Evolutionary conservation across 2,113 vertebrate genomes (phyloP).

Genomic region (Chinchilla lanigera): DNA sequence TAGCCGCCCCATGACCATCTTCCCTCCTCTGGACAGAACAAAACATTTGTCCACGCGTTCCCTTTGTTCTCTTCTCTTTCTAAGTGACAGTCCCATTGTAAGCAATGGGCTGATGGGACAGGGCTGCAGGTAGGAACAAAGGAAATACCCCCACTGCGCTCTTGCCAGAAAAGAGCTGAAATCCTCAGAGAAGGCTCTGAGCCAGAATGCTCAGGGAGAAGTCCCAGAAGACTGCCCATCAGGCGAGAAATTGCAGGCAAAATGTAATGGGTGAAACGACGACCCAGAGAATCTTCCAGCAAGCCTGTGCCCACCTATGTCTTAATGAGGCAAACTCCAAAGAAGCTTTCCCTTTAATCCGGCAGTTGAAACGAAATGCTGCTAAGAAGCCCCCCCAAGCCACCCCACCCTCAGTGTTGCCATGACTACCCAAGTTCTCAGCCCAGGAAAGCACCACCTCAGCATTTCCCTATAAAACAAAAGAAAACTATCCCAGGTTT

Average conservation of each 20-base stretch:
- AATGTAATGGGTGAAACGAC: background rate
- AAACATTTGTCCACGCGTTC: background rate
- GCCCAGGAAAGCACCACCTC: slow-evolving; percentile 75
- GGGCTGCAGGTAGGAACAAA: slow-evolving; percentile 25
- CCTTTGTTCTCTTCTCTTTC: background rate
- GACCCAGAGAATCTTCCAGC: background rate
- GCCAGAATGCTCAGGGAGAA: background rate
- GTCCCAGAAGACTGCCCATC: background rate
- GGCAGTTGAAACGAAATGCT: slow-evolving; percentile 75
- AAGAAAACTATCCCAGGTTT: slow-evolving; percentile 75
- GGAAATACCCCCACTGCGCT: background rate
- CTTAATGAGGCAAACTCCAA: slow-evolving; percentile 67
- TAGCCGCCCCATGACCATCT: background rate
- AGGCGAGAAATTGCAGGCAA: slow-evolving; percentile 14
- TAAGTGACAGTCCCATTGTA: background rate
- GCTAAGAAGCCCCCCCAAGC: slow-evolving; percentile 80
- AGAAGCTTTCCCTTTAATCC: slow-evolving; percentile 78
- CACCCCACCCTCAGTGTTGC: slow-evolving; percentile 80
- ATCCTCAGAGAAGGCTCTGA: background rate
- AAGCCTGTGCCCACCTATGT: slow-evolving; percentile 19
- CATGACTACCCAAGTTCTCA: slow-evolving; percentile 82
- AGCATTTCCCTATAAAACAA: slow-evolving; percentile 74
- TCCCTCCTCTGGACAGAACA: background rate
- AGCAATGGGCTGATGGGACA: slow-evolving; percentile 6
- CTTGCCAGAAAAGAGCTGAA: slow-evolving; percentile 49